A percentile compares a stretch with the other conserved stretches of the same genome.
Evolutionary conservation across 2,888 invertebrate species (phyloP).

Genomic region (Morpho deidamia): DNA sequence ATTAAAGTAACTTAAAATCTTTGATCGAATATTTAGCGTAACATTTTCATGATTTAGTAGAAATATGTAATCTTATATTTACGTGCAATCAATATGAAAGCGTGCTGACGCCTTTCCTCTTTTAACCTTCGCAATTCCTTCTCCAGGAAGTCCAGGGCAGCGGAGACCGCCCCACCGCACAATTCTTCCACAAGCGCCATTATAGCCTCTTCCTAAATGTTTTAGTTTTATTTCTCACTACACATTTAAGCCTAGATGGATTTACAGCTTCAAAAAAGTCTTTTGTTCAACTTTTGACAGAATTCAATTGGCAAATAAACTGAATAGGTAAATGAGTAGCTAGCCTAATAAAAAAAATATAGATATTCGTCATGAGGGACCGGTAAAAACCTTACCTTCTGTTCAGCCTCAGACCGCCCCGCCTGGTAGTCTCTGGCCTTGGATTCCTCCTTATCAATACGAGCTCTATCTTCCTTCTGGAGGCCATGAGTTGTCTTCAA

Average conservation of each 20-base stretch:
- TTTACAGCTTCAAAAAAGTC: too few species aligned
- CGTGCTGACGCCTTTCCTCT: slow-evolving; percentile 88
- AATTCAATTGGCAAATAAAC: too few species aligned
- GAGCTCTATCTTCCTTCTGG: slow-evolving; percentile 70
- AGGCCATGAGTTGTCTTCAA: slow-evolving; percentile 83
- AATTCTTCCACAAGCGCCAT: slow-evolving; percentile 82
- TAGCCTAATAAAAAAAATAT: too few species aligned
- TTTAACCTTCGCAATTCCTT: slow-evolving; percentile 87
- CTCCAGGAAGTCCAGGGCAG: slow-evolving; percentile 83
- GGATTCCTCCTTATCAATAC: slow-evolving; percentile 54
- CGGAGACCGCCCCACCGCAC: slow-evolving; percentile 85
- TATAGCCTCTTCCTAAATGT: slow-evolving; percentile 69
- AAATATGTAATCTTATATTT: slow-evolving; percentile 21
- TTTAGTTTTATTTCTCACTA: too few species aligned
- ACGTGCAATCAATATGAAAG: slow-evolving; percentile 84
- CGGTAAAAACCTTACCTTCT: slow-evolving; percentile 40
- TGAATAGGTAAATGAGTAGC: too few species aligned
- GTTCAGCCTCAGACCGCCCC: slow-evolving; percentile 44
- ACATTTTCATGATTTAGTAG: neutral
- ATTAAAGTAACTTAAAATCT: too few species aligned
- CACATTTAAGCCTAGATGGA: too few species aligned
- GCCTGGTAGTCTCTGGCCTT: slow-evolving; percentile 54
- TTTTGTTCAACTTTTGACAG: too few species aligned
- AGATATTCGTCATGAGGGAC: neutral
- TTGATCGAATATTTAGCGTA: too few species aligned